These are phyloP conservation scores for Pitangus sulphuratus DNA, from an alignment of 2,797 vertebrate genomes.

Conservation along the genomic window DNA sequence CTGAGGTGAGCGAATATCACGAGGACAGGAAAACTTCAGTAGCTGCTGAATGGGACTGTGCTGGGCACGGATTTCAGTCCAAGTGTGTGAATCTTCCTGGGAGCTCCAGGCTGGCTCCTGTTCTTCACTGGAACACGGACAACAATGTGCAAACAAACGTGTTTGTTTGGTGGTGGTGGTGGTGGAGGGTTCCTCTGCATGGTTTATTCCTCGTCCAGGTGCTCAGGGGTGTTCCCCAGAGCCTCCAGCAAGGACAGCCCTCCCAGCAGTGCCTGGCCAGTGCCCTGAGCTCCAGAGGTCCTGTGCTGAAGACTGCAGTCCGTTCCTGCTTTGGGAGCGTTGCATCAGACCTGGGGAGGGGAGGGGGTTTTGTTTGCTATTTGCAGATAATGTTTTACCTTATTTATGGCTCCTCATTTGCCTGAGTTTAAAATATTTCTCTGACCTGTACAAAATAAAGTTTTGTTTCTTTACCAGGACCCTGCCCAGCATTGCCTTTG, in stretches of 20 bases:
- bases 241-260: not conserved
- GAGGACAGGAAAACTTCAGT: not conserved
- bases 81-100: not conserved
- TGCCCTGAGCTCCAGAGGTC: not conserved
- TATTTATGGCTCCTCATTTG: not conserved
- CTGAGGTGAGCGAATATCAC: accelerated
- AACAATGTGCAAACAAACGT: accelerated
- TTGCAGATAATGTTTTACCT: not conserved
- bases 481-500: not conserved
- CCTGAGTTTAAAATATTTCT: not conserved
- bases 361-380: not conserved
- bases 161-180: no score
- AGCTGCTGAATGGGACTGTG: not conserved
- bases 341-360: accelerated
- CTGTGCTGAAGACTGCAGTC: not conserved
- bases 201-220: not conserved
- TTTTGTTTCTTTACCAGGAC: not conserved
- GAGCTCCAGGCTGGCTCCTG: not conserved
- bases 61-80: not conserved
- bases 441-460: conserved; percentile 33
- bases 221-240: not conserved
- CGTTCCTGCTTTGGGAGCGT: not conserved
- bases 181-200: not conserved
- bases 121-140: accelerated
- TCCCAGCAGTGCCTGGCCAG: not conserved